Evolutionary conservation across 2,797 vertebrate species (phyloP).

Genomic region (Buphagus erythrorhynchus): DNA sequence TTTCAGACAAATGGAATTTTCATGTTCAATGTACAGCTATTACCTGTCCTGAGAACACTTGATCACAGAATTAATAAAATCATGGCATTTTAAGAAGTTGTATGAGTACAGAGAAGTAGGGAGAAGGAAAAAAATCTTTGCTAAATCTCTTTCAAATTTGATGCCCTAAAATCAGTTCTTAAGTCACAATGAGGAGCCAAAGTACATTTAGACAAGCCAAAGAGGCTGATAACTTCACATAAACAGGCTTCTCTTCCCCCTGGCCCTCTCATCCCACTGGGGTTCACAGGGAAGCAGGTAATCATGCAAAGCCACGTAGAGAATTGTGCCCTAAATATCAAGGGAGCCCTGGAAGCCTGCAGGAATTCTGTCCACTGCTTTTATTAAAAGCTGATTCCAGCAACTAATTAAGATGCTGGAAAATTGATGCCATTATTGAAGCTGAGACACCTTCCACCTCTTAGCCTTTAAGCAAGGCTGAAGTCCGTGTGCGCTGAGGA

Average conservation of each 20-base stretch:
- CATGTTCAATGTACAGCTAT: neutral
- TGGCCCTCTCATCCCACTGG: neutral
- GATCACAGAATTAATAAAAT: neutral
- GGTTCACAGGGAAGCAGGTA: neutral
- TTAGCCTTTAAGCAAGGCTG: conserved; percentile 21
- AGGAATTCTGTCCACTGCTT: neutral
- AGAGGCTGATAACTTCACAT: neutral
- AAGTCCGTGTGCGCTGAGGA: neutral
- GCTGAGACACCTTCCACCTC: neutral
- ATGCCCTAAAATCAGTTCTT: neutral
- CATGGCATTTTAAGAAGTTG: neutral
- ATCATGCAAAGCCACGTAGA: neutral
- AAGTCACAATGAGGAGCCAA: neutral
- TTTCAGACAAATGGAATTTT: neutral
- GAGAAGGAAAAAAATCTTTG: neutral
- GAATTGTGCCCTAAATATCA: neutral
- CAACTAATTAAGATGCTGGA: neutral
- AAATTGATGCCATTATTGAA: neutral
- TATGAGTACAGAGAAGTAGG: neutral
- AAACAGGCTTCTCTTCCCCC: neutral
- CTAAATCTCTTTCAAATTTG: neutral
- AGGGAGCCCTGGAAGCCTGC: neutral
- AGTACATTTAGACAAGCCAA: neutral
- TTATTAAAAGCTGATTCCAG: neutral
- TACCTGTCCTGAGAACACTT: neutral